These are phyloP conservation scores for Willisornis vidua DNA, from an alignment of 2,113 vertebrate species.

Conservation along the genomic window DNA sequence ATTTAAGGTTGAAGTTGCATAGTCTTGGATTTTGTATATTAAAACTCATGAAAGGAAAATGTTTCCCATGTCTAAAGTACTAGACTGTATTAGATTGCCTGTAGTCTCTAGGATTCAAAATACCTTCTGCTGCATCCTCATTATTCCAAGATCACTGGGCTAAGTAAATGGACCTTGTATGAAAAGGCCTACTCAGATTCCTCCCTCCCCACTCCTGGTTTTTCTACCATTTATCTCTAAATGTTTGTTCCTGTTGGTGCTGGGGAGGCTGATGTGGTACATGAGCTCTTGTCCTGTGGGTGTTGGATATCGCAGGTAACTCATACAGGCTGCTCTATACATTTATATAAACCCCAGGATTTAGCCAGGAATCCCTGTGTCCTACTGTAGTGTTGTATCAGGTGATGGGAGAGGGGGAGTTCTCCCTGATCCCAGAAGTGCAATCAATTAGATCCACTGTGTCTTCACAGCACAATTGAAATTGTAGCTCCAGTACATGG, in stretches of 20 bases:
- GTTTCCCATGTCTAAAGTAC: not conserved
- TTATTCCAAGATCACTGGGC: not conserved
- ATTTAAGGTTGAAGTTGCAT: not conserved
- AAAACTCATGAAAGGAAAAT: not conserved
- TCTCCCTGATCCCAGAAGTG: not conserved
- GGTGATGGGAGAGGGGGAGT: not conserved
- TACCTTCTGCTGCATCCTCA: not conserved
- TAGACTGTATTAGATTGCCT: not conserved
- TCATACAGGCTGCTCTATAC: not conserved
- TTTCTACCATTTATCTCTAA: not conserved
- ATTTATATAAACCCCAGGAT: not conserved
- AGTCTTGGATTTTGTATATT: not conserved
- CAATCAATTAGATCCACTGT: not conserved
- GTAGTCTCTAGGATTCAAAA: not conserved
- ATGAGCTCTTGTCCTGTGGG: not conserved
- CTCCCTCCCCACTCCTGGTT: fast-evolving
- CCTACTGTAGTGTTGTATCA: not conserved
- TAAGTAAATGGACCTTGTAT: not conserved
- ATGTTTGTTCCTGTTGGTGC: not conserved
- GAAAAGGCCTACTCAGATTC: not conserved
- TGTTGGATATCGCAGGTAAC: not conserved
- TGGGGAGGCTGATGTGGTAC: not conserved
- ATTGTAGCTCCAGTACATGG: not conserved
- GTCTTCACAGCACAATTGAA: not conserved
- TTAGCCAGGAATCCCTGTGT: not conserved